Percentiles rank a stretch among this genome's conserved stretches.
phyloP scores from a whole-genome alignment of 2,797 vertebrate species.

The Limnodromus scolopaceus region DNA sequence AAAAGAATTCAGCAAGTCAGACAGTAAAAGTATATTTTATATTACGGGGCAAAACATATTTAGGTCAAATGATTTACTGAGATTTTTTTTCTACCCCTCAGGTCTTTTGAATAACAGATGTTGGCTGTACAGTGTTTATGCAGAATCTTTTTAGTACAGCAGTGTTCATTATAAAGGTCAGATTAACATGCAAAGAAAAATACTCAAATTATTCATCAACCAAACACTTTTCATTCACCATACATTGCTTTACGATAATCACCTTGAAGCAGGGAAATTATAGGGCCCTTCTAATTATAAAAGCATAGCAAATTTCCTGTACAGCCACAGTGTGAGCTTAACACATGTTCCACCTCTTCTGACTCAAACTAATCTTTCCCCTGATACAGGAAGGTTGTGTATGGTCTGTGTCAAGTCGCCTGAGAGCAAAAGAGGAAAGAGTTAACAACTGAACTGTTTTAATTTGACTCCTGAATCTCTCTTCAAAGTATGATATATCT shows the following conservation, averaged over 20 bases:
- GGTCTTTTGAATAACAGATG: conserved; percentile 75
- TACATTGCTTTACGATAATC: conserved; percentile 25
- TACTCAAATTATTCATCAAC: conserved; percentile 54
- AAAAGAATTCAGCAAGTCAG: conserved; percentile 26
- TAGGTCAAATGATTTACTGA: conserved; percentile 67
- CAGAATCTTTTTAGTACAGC: conserved; percentile 65
- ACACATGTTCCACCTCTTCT: neutral
- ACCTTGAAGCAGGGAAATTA: neutral
- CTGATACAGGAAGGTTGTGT: neutral
- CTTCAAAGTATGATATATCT: neutral
- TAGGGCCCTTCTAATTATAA: neutral
- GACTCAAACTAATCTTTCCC: neutral
- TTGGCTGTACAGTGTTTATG: conserved; percentile 53
- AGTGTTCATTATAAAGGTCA: conserved; percentile 73
- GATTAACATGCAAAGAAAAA: conserved; percentile 59
- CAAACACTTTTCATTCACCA: conserved; percentile 63
- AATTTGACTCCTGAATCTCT: neutral
- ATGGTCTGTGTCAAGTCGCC: neutral
- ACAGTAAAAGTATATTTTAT: conserved; percentile 28
- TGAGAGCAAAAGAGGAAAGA: neutral
- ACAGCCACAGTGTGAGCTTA: neutral
- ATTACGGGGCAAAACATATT: conserved; percentile 23
- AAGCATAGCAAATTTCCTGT: neutral
- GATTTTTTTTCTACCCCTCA: conserved; percentile 51
- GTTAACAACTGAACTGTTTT: neutral